phyloP scores from a whole-genome alignment of 2,113 vertebrate species.

The Meriones unguiculatus region DNA sequence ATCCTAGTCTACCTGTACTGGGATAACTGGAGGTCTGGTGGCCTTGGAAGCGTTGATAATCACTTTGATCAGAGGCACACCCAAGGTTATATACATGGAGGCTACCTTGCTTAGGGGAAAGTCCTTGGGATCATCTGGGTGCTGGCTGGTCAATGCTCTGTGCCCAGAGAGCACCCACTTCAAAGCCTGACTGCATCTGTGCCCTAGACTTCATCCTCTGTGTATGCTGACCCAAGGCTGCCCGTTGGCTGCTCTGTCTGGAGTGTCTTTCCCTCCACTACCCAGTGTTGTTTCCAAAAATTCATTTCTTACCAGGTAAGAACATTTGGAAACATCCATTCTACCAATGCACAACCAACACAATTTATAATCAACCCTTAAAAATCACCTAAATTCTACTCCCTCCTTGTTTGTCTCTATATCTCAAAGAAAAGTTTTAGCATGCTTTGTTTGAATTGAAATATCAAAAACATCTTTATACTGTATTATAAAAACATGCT shows the following conservation, averaged over 20 bases:
- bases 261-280: neutral
- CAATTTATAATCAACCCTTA: slow-evolving; percentile 34
- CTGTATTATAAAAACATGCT: neutral
- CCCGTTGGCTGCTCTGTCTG: neutral
- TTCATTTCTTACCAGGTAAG: neutral
- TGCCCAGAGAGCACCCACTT: slow-evolving; percentile 95
- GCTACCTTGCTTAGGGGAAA: slow-evolving; percentile 99
- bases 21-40: too few species aligned
- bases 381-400: neutral
- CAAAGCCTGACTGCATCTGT: slow-evolving; percentile 99
- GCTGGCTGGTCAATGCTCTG: slow-evolving; percentile 97
- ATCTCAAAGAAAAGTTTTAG: slow-evolving; percentile 18
- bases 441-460: neutral
- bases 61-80: slow-evolving; percentile 97
- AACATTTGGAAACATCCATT: neutral
- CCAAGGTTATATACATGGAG: slow-evolving; percentile 98
- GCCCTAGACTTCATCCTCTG: slow-evolving; percentile 86
- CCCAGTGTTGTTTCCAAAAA: neutral
- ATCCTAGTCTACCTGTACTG: too few species aligned
- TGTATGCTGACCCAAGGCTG: neutral
- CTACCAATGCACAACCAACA: neutral
- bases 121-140: slow-evolving; percentile 99
- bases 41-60: slow-evolving; percentile 95
- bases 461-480: neutral
- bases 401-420: neutral